A percentile compares a stretch with the other conserved stretches of the same genome.
These are phyloP conservation scores for Erythrolamprus reginae DNA, from an alignment of 2,113 vertebrate species.

Conservation along the genomic window DNA sequence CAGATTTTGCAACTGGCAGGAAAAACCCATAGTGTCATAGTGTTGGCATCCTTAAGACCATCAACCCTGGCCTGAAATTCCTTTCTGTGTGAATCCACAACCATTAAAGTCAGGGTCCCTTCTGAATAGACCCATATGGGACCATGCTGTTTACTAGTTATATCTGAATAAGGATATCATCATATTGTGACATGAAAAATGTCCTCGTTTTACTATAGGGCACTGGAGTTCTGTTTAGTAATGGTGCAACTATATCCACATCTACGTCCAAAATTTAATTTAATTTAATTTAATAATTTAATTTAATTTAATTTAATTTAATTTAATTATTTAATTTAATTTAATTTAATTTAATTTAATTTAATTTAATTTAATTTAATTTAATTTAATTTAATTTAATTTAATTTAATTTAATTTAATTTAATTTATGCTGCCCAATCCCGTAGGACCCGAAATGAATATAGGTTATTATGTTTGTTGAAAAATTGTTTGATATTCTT, in stretches of 20 bases:
- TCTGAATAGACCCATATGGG: neutral
- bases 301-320: too few relatives aligned
- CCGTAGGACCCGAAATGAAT: too few relatives aligned
- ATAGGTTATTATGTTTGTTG: neutral
- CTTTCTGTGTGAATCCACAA: neutral
- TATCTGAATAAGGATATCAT: neutral
- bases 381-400: too few relatives aligned
- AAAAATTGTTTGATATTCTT: neutral
- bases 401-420: too few relatives aligned
- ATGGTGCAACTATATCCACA: neutral
- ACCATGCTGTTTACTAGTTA: neutral
- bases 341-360: too few relatives aligned
- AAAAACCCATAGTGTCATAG: neutral
- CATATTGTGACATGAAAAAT: too few relatives aligned
- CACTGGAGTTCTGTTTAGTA: neutral
- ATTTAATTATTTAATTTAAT: too few relatives aligned
- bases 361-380: too few relatives aligned
- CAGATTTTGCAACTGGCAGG: neutral
- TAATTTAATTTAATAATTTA: too few relatives aligned
- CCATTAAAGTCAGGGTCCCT: neutral
- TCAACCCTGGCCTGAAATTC: neutral
- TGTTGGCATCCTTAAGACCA: neutral
- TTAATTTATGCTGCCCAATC: too few relatives aligned
- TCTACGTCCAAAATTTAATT: too few relatives aligned
- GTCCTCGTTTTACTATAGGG: neutral